Base-by-base conservation (phyloP, 2,113 vertebrate genomes). In the Prionailurus viverrinus region DNA sequence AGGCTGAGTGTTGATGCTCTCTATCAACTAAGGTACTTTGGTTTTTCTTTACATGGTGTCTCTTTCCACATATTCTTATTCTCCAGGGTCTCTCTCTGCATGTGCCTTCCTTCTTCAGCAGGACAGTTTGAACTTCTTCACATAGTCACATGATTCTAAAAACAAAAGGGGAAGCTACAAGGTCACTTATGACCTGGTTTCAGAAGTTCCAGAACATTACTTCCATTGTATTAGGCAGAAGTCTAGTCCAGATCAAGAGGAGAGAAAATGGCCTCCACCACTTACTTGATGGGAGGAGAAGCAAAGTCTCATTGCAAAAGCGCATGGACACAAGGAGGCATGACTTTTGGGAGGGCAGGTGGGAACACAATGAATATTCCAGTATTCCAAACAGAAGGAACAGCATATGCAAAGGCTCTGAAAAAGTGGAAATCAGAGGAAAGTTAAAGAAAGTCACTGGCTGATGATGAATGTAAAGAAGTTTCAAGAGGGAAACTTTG, bases 151-250 rank as follows among this genome's bases (percentile, higher is more conserved):
- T 29, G 8, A 12, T 69, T 94, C 66, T 81, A 58, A 94, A 80
- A 92, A 80, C 19, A 55, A 94, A 97, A 85, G 15, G 63, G 33
- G 41, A 91, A 86, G 29, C 5, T 80, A 79, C 7, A n/a, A 95
- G 29, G 5, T 41, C 15, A 23, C 61, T n/a, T 82, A 71, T 78
- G n/a, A 83, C 13, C 33, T 79, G 41, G 63, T 51, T 86, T 83
- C 66, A 83, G 45, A 80, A 92, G 91, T 89, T 94, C 48, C 45
- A 69, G 65, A 85, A 89, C 23, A 58, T 84, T 66, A 85, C 11
- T 92, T 90, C n/a, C 58, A 81, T 58, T 89, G 21, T 82, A 61
- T 84, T 58, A 61, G 48, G 82, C 18, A 31, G 21, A 51, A 76
- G 15, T 27, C 29, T 78, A 78, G 16, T 29, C 39, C 33, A 82